Evolutionary conservation across 1,140 invertebrate species (phyloP), one percentile per base, ranked within the genome.

Genomic region (Zaprionus inermis): DNA sequence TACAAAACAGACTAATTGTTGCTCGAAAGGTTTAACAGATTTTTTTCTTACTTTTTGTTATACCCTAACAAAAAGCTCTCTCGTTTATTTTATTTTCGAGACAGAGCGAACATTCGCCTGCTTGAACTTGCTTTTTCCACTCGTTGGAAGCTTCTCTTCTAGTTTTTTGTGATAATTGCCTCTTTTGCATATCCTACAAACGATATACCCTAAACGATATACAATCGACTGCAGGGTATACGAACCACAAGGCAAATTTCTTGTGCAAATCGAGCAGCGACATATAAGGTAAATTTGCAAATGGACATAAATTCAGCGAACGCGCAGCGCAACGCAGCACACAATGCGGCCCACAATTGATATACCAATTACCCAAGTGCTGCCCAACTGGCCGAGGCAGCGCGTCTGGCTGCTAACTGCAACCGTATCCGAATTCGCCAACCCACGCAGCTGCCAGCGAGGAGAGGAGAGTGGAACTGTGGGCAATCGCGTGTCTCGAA

Each of bases 281-380:
- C 82, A 63, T 75, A 86, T 75, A 86, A 73, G 76, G 78, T 70
- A 78, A 81, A 78, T 83, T 79, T 83, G 59, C 76, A 84, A 82
- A 79, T 69, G 77, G 80, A 76, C 80, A 85, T 85, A 85, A 85
- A 85, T 85, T 86, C 79, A 46, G 65, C 67, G 71, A 66, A 70
- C 70, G 49, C 16, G 60, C 60, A 72, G 71, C 66, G 67, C 60
- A 76, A 11, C 38, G 38, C n/a, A 16, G 38, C n/a, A 7, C 59
- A 79, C 63, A 73, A 44, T 44, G 70, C 60, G 51, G 34, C 79
- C 49, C 63, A 76, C 82, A 85, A 86, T 86, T 86, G 82, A 88
- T 86, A 86, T 82, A 88, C 82, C 82, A 88, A 88, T 86, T 86
- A 88, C 83, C 68, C 83, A 78, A 67, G 52, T 64, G 38, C 20